A percentile compares a stretch with the other conserved stretches of the same genome.
These are phyloP conservation scores for Hipparchia semele DNA, from an alignment of 2,888 invertebrate genomes.

Conservation along the genomic window DNA sequence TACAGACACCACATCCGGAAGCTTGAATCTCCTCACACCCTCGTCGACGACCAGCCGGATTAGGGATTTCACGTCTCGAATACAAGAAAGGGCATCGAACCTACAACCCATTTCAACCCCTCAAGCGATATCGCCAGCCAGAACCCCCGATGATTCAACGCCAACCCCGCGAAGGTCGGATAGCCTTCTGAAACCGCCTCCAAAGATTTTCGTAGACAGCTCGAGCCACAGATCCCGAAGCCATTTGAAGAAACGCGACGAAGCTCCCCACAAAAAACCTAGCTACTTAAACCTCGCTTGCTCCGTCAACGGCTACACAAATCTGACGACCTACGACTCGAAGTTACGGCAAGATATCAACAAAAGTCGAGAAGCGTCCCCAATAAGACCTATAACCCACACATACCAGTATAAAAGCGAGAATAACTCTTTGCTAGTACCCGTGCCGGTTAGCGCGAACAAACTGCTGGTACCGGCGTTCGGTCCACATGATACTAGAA, in stretches of 20 bases:
- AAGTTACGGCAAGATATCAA: slow-evolving; percentile 89
- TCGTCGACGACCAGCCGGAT: slow-evolving; percentile 83
- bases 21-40: slow-evolving; percentile 84
- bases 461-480: slow-evolving; percentile 83
- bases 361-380: slow-evolving; percentile 88
- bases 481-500: slow-evolving; percentile 74
- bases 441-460: slow-evolving; percentile 76
- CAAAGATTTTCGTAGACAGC: slow-evolving; percentile 67
- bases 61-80: slow-evolving; percentile 83
- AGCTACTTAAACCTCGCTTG: slow-evolving; percentile 95
- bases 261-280: slow-evolving; percentile 86
- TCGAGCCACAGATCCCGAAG: slow-evolving; percentile 68
- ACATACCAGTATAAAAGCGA: slow-evolving; percentile 75
- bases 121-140: slow-evolving; percentile 60
- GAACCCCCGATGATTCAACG: slow-evolving; percentile 55
- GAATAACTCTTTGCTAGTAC: slow-evolving; percentile 72
- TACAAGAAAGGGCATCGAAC: slow-evolving; percentile 78
- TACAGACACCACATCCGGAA: slow-evolving; percentile 84
- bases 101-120: slow-evolving; percentile 54
- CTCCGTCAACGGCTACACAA: slow-evolving; percentile 95
- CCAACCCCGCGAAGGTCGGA: slow-evolving; percentile 55
- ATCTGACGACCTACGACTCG: slow-evolving; percentile 93
- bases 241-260: slow-evolving; percentile 71
- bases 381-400: slow-evolving; percentile 84
- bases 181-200: slow-evolving; percentile 71